Evolutionary conservation across 1,140 invertebrate species (phyloP), one percentile per base, ranked within the genome.

Genomic region (Probaryconus sp.): DNA sequence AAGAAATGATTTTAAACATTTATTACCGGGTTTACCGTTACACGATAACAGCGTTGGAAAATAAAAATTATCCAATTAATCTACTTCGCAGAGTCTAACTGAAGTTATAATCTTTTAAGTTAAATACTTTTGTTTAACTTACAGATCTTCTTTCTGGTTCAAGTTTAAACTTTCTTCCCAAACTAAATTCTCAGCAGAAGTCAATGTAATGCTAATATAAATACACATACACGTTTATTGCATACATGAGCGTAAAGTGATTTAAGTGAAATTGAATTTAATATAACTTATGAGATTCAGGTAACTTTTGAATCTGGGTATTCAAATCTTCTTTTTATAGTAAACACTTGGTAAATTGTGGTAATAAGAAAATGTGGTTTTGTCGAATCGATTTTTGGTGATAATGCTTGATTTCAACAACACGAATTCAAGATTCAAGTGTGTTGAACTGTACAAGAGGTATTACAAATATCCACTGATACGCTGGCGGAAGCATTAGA

Each of bases 21-120:
- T 45, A 64, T 53, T 53, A 64, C 18, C 28, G 17, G 11, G 3
- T n/a, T 68, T 51, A 37, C 58, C 42, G 40, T 53, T 51, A 43
- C 37, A 16, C 30, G 40, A 43, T 37, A 64, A 31, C 26, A 21
- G 7, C 42, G 18, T 17, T 10, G 21, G 31, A 67, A 56, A 56
- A 56, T 56, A 18, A 50, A 68, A 58, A 68, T n/a, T n/a, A 48
- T 68, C 4, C 50, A 56, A 53, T 68, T 58, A 58, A 58, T 58
- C 13, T 30, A 10, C 2, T 37, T 24, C 21, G 30, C 43, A 58
- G 51, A 58, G 20, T 24, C 37, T 68, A 28, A 9, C 30, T 9
- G 43, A 64, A 64, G 31, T 64, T 51, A 17, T 43, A 64, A 64
- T 53, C 47, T 64, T 33, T 64, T 24, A 64, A 51, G 60, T 64